phyloP scores from a whole-genome alignment of 2,888 invertebrate genomes.

The Hartigia nigra region DNA sequence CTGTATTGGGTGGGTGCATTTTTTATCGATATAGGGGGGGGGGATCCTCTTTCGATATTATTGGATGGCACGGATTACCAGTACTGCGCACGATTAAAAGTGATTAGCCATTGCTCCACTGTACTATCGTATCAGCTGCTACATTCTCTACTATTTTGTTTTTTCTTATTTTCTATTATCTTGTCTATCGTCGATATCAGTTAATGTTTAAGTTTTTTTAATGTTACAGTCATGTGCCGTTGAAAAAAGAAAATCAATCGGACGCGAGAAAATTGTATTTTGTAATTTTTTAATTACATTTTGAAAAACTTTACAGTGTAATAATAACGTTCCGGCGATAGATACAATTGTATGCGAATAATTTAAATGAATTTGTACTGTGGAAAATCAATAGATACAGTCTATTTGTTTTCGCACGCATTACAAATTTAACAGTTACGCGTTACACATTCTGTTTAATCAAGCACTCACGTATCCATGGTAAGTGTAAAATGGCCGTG shows the following conservation, averaged over 20 bases:
- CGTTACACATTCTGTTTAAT: not conserved
- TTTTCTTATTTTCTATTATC: not conserved
- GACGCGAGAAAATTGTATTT: not conserved
- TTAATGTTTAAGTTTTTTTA: not conserved
- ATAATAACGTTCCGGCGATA: not conserved
- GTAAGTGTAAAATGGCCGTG: not conserved
- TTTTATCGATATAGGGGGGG: not conserved
- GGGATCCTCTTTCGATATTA: not conserved
- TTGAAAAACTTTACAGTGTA: not conserved
- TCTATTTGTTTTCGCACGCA: not conserved
- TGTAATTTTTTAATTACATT: not conserved
- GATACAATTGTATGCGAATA: not conserved
- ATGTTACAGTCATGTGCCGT: not conserved
- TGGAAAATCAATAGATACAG: not conserved
- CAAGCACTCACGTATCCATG: not conserved
- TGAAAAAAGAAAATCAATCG: not conserved
- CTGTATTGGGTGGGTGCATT: not conserved
- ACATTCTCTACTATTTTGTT: not conserved
- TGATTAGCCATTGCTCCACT: conserved; percentile 1
- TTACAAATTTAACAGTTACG: not conserved
- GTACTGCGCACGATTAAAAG: not conserved
- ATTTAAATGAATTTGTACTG: not conserved
- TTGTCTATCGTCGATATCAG: not conserved
- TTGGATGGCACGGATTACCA: conserved; percentile 5
- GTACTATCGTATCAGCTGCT: not conserved